Conservation (phyloP, 2,888 invertebrate genomes). For the Habrosyne pyritoides region DNA sequence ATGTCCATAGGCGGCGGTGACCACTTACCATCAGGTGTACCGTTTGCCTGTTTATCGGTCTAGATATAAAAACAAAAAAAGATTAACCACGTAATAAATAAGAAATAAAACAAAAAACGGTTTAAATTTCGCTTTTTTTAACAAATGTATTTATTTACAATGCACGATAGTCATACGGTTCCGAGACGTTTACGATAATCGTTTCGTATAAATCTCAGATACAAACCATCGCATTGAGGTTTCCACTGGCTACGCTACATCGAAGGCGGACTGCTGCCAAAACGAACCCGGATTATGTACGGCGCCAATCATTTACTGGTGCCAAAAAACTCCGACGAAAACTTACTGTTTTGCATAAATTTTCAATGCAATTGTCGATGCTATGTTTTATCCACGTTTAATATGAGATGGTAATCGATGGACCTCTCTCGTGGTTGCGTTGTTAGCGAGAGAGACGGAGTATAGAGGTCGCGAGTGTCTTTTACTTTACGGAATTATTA, state of each 20-base stretch:
- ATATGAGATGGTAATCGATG: too few species aligned
- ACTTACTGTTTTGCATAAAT: conserved; percentile 16
- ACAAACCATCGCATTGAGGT: conserved; percentile 29
- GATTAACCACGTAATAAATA: too few species aligned
- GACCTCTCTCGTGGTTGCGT: too few species aligned
- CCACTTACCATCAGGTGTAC: too few species aligned
- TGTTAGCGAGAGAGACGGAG: too few species aligned
- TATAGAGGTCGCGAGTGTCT: too few species aligned
- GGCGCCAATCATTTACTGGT: conserved; percentile 27
- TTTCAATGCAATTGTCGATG: conserved; percentile 7
- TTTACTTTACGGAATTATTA: too few species aligned
- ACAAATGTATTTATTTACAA: not conserved
- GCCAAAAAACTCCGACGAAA: conserved; percentile 34
- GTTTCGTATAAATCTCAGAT: conserved; percentile 27
- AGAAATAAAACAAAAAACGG: too few species aligned
- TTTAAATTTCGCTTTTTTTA: not conserved
- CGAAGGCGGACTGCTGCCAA: conserved; percentile 31
- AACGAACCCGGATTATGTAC: conserved; percentile 23
- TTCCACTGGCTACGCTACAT: conserved; percentile 19
- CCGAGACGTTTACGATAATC: conserved; percentile 33
- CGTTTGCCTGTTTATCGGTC: too few species aligned
- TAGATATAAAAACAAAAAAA: too few species aligned
- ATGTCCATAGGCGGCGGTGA: too few species aligned
- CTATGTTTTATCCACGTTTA: not conserved
- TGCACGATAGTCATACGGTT: conserved; percentile 16